Evolutionary conservation across 2,888 invertebrate genomes (phyloP).

Genomic region (Microctonus aethiopoides): DNA sequence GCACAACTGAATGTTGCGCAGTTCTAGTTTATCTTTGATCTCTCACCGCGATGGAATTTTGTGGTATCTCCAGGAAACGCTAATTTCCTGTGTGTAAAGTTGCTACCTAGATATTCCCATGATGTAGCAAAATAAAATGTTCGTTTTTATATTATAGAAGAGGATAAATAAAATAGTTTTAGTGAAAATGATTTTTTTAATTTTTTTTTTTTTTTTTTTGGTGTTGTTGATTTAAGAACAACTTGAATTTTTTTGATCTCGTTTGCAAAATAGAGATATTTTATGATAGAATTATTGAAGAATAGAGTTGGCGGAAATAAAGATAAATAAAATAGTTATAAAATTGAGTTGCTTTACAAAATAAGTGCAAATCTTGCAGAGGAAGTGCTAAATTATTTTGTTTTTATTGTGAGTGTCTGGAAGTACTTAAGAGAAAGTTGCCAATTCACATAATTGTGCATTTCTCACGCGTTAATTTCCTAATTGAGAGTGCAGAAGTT

Average conservation of each 20-base stretch:
- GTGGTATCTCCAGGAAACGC: constrained; percentile 30
- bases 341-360: neutral
- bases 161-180: constrained; percentile 10
- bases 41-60: constrained; percentile 24
- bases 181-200: neutral
- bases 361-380: neutral
- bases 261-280: neutral
- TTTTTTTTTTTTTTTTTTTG: neutral
- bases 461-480: constrained; percentile 29
- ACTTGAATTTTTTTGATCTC: neutral
- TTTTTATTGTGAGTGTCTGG: constrained; percentile 16
- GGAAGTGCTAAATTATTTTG: constrained; percentile 23
- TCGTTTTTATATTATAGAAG: constrained; percentile 12
- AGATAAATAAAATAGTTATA: neutral
- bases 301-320: neutral
- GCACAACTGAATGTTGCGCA: constrained; percentile 26
- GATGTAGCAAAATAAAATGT: constrained; percentile 13
- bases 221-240: neutral
- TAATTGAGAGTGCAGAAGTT: neutral
- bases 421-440: constrained; percentile 26
- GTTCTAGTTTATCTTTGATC: constrained; percentile 28
- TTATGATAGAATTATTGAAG: neutral
- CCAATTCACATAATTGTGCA: constrained; percentile 30
- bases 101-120: constrained; percentile 18
- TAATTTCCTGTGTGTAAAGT: constrained; percentile 28